A percentile compares a stretch with the other conserved stretches of the same genome.
Evolutionary conservation across 2,113 vertebrate species (phyloP).

Genomic region (Oophaga pumilio): DNA sequence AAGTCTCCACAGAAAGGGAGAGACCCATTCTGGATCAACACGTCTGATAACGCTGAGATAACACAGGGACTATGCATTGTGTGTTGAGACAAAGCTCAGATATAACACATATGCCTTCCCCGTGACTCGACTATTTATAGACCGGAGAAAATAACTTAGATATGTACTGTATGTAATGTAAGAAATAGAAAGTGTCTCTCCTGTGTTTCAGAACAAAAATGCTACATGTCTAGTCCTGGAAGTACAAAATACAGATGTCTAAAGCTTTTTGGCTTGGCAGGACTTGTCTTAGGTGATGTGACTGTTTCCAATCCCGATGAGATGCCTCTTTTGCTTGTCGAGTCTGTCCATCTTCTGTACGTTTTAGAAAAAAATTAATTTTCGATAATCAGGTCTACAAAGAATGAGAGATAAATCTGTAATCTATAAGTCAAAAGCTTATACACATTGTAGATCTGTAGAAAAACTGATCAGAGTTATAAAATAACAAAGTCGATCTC

Average conservation of each 20-base stretch:
- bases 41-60: slow-evolving; percentile 51
- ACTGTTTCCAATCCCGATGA: background rate
- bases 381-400: background rate
- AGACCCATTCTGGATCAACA: slow-evolving; percentile 47
- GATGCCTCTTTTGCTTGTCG: background rate
- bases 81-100: slow-evolving; percentile 55
- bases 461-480: background rate
- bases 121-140: slow-evolving; percentile 45
- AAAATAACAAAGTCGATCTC: too few species aligned
- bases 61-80: slow-evolving; percentile 44
- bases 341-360: background rate
- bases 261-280: background rate
- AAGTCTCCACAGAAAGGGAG: slow-evolving; percentile 47
- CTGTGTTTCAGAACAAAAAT: background rate
- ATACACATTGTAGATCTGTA: background rate
- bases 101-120: slow-evolving; percentile 33
- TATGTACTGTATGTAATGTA: slow-evolving; percentile 21
- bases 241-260: background rate
- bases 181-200: background rate
- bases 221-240: background rate
- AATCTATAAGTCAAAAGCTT: background rate
- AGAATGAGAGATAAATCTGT: background rate
- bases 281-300: background rate
- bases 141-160: background rate
- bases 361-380: background rate